Evolutionary conservation across 2,888 invertebrate genomes (phyloP).

Genomic region (Glaucopsyche alexis): DNA sequence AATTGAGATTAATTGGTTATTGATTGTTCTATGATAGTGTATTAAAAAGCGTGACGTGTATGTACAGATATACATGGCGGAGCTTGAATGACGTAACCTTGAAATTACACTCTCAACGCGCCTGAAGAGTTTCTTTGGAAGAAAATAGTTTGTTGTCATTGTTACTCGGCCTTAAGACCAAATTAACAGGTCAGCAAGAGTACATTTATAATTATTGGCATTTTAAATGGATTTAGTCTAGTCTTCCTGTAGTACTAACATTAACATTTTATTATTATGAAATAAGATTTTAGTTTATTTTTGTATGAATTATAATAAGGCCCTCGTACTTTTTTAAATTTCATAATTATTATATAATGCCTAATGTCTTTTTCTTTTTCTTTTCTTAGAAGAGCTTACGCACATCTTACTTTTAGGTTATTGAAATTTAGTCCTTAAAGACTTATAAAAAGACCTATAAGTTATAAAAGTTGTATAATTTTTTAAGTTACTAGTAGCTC

Average conservation of each 20-base stretch:
- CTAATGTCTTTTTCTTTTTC: too few species aligned
- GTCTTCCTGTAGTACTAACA: neutral
- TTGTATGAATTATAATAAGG: too few species aligned
- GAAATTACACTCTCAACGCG: too few species aligned
- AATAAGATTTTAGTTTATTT: too few species aligned
- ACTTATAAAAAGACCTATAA: constrained; percentile 5
- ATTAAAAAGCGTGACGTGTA: neutral
- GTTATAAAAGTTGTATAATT: neutral
- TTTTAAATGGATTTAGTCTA: neutral
- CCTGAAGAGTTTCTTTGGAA: too few species aligned
- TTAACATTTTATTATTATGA: too few species aligned
- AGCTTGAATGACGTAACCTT: too few species aligned
- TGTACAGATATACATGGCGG: neutral
- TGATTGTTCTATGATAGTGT: neutral
- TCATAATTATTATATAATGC: too few species aligned
- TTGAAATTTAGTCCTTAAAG: neutral
- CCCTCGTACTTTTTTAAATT: too few species aligned
- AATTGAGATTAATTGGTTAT: neutral
- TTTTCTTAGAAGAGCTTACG: neutral
- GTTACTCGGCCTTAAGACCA: neutral
- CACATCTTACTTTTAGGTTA: neutral
- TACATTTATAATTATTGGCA: neutral
- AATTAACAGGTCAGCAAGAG: neutral
- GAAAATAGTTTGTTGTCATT: too few species aligned
- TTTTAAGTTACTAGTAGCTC: constrained; percentile 47